Conservation (phyloP, 2,797 vertebrate genomes). For the Xiphorhynchus erythropygius region DNA sequence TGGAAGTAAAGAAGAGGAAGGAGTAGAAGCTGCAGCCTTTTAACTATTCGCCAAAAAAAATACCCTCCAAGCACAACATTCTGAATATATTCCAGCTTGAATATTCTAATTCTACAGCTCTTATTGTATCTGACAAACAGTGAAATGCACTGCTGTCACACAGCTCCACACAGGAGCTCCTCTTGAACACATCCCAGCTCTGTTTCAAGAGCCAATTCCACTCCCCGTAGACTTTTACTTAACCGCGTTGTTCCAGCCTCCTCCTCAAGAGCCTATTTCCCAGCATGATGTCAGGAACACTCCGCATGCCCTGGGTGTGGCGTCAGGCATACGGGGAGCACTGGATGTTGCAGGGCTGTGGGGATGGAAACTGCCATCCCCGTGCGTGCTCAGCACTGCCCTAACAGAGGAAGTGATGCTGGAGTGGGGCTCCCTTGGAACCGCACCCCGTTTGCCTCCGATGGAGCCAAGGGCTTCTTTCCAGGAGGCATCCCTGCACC, state of each 20-base stretch:
- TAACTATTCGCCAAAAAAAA: background rate
- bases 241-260: background rate
- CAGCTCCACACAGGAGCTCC: background rate
- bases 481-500: background rate
- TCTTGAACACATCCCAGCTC: background rate
- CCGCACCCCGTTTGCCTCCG: fast-evolving
- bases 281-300: background rate
- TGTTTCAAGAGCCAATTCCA: background rate
- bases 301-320: background rate
- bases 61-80: background rate
- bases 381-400: background rate
- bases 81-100: background rate
- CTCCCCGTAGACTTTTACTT: fast-evolving
- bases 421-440: background rate
- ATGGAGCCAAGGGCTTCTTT: background rate
- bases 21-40: background rate
- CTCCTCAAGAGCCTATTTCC: background rate
- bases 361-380: background rate
- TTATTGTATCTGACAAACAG: background rate
- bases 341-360: background rate
- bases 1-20: background rate
- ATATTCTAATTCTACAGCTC: background rate
- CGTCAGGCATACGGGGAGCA: background rate
- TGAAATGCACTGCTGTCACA: background rate
- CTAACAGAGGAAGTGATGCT: background rate